Base-by-base conservation (phyloP, 2,113 vertebrate species). In the Cricetomys ansorgei region DNA sequence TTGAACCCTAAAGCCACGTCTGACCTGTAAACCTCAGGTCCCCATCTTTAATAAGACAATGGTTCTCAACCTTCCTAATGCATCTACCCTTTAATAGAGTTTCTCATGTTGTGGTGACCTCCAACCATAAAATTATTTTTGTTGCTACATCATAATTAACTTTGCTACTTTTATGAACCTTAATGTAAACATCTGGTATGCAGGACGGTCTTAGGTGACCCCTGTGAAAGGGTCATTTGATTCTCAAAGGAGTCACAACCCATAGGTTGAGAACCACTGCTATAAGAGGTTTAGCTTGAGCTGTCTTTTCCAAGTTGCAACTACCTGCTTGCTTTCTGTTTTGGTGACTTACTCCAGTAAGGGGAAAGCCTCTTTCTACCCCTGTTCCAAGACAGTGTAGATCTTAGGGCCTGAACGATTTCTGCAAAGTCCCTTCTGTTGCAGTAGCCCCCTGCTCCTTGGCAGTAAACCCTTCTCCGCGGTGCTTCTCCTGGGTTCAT, bases 11-110 rank as follows among this genome's bases (percentile, higher is more conserved):
- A 84, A 81, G 92, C 93, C 62, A 62, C 50, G 62, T 86, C 86
- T 97, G 76, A 95, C 84, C 90, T 88, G 88, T 72, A 89, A 92
- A 73, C 64, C 76, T 76, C 62, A 64, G 85, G 45, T 76, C 48
- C 50, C 76, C n/a, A 31, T 27, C 37, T 45, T n/a, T n/a, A n/a
- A n/a, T n/a, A n/a, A n/a, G n/a, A n/a, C n/a, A n/a, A n/a, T n/a
- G n/a, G n/a, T n/a, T n/a, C n/a, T n/a, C n/a, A n/a, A n/a, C n/a
- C n/a, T n/a, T n/a, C n/a, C n/a, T n/a, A n/a, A n/a, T n/a, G n/a
- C n/a, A n/a, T n/a, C n/a, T n/a, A n/a, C n/a, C n/a, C n/a, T n/a
- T n/a, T n/a, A n/a, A n/a, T n/a, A n/a, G n/a, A n/a, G n/a, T n/a
- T n/a, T n/a, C n/a, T n/a, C n/a, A n/a, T n/a, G n/a, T n/a, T n/a